These are phyloP conservation scores for Anthrax anthrax DNA, from an alignment of 2,888 invertebrate genomes.

Conservation along the genomic window DNA sequence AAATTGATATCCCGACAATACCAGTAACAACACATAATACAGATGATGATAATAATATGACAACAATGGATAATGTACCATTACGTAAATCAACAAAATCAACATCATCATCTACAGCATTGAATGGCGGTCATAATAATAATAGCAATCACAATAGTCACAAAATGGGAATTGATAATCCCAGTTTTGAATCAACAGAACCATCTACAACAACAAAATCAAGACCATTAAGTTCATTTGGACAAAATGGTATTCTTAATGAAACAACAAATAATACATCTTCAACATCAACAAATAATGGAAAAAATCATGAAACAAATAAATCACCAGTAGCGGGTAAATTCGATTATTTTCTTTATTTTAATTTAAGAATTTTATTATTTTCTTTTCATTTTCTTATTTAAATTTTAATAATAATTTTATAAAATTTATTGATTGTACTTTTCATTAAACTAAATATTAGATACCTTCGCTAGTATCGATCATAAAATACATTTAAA, in stretches of 20 bases:
- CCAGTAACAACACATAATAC: constrained; percentile 7
- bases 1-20: no score
- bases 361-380: not conserved
- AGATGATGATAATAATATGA: no score
- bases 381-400: not conserved
- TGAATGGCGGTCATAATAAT: no score
- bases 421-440: no score
- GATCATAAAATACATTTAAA: no score
- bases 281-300: constrained; percentile 6
- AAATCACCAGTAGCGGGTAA: constrained; percentile 10
- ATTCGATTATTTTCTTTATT: no score
- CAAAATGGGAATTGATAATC: constrained; percentile 14
- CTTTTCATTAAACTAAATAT: no score
- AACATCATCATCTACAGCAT: not conserved
- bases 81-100: constrained; percentile 10
- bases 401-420: not conserved
- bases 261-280: constrained; percentile 4
- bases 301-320: constrained; percentile 9
- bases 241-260: constrained; percentile 12
- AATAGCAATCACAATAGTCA: constrained; percentile 10
- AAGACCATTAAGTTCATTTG: constrained; percentile 15
- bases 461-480: no score
- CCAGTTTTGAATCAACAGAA: constrained; percentile 13
- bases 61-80: constrained; percentile 12
- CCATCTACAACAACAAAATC: constrained; percentile 2